A percentile compares a stretch with the other conserved stretches of the same genome.
These are phyloP conservation scores for Asbolus verrucosus DNA, from an alignment of 1,140 invertebrate genomes.

Conservation along the genomic window DNA sequence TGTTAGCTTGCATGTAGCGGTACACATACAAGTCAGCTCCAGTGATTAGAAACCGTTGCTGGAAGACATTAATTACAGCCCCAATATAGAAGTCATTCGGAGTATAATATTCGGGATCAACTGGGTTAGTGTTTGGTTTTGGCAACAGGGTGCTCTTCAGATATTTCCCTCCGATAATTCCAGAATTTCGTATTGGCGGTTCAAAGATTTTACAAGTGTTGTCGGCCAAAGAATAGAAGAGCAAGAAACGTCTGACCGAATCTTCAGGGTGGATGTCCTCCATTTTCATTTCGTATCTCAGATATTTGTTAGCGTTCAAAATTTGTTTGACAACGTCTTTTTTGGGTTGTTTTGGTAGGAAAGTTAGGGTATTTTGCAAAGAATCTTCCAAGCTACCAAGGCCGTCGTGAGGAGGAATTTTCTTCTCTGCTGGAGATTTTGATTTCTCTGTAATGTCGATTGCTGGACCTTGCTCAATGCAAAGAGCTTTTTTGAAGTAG, in stretches of 20 bases:
- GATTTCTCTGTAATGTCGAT: conserved; percentile 56
- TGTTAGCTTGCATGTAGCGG: conserved; percentile 77
- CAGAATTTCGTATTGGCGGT: conserved; percentile 74
- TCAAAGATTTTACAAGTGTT: conserved; percentile 74
- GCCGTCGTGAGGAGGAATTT: conserved; percentile 75
- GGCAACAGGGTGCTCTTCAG: conserved; percentile 75
- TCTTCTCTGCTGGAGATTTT: conserved; percentile 41
- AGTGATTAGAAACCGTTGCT: conserved; percentile 75
- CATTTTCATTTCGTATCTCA: conserved; percentile 74
- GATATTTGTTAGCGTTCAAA: conserved; percentile 70
- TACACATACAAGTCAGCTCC: conserved; percentile 78
- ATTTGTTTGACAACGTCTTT: conserved; percentile 76
- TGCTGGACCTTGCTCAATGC: conserved; percentile 60
- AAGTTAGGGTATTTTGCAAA: conserved; percentile 74
- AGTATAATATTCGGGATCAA: conserved; percentile 74
- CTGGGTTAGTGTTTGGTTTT: conserved; percentile 73
- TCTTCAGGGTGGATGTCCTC: conserved; percentile 78
- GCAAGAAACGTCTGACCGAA: conserved; percentile 72
- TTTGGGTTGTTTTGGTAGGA: conserved; percentile 77
- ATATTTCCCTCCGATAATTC: conserved; percentile 78
- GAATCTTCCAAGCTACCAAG: conserved; percentile 82
- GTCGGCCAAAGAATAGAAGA: conserved; percentile 76
- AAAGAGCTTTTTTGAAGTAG: conserved; percentile 68
- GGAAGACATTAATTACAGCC: conserved; percentile 72
- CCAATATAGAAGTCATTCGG: conserved; percentile 78